A percentile compares a stretch with the other conserved stretches of the same genome.
Evolutionary conservation across 53 echinoderm and acorn worm genomes (phyloP).

Genomic region (Patiria pectinifera): DNA sequence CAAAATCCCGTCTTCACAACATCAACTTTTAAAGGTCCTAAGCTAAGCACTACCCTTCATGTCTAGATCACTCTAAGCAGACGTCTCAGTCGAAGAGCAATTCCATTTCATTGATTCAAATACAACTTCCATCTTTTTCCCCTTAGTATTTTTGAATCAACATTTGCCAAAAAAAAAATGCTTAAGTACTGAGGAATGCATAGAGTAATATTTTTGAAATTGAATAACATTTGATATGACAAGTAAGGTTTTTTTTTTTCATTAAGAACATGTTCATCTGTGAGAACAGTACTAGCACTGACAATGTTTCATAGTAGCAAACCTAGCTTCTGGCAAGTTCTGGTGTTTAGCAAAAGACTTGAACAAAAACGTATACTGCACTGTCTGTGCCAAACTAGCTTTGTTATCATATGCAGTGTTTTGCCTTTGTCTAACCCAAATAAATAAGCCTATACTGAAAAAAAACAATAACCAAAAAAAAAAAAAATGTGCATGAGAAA

Average conservation of each 20-base stretch:
- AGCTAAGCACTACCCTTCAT: not conserved
- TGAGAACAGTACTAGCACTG: constrained; percentile 42
- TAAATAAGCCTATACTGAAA: not conserved
- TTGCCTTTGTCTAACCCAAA: not conserved
- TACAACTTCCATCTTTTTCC: no score
- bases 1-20: not conserved
- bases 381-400: not conserved
- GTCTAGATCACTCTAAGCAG: not conserved
- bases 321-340: not conserved
- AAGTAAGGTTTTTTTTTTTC: constrained; percentile 8
- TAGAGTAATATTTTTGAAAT: constrained; percentile 54
- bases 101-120: not conserved
- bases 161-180: constrained; percentile 38
- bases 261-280: no score
- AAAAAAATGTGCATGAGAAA: not conserved
- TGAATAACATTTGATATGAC: not conserved
- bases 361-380: not conserved
- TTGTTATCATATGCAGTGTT: not conserved
- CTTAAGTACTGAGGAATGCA: constrained; percentile 18
- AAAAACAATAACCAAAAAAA: not conserved
- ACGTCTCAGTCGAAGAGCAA: not conserved
- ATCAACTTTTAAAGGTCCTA: not conserved
- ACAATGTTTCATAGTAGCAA: constrained; percentile 9
- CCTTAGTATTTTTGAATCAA: not conserved
- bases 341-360: not conserved